Conservation (phyloP, 2,113 vertebrate species). For the Pseudopipra pipra region DNA sequence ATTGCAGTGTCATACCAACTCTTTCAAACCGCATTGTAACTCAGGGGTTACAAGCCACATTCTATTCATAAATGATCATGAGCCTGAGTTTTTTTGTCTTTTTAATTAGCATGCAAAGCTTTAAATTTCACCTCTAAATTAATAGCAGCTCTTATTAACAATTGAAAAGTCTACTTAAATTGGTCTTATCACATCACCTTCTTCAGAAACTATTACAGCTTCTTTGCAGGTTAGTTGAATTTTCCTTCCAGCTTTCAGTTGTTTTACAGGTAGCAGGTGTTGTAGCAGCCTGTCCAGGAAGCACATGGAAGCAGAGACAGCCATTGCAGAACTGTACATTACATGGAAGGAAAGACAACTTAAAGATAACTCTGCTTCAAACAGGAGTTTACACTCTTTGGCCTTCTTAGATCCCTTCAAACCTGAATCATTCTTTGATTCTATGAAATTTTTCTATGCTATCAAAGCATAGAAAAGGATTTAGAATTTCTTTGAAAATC, state of each 20-base stretch:
- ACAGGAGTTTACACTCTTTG: neutral
- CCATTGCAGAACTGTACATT: neutral
- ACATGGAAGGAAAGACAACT: neutral
- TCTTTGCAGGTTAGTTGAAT: neutral
- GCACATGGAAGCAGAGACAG: neutral
- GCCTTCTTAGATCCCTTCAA: neutral
- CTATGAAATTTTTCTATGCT: neutral
- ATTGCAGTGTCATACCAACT: neutral
- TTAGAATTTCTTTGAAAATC: neutral
- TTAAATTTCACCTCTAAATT: neutral
- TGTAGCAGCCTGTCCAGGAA: neutral
- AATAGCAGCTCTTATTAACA: neutral
- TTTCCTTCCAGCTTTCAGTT: neutral
- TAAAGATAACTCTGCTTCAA: neutral
- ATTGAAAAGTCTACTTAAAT: neutral
- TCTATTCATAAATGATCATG: neutral
- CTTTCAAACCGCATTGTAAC: neutral
- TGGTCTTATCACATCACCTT: neutral
- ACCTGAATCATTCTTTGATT: neutral
- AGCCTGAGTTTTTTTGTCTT: neutral
- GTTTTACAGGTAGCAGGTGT: neutral
- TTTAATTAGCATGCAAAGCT: neutral
- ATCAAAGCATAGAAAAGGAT: neutral
- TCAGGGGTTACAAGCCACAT: no score
- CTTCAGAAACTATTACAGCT: neutral